These are phyloP conservation scores for Agrochola litura DNA, from an alignment of 2,888 invertebrate species.

Conservation along the genomic window DNA sequence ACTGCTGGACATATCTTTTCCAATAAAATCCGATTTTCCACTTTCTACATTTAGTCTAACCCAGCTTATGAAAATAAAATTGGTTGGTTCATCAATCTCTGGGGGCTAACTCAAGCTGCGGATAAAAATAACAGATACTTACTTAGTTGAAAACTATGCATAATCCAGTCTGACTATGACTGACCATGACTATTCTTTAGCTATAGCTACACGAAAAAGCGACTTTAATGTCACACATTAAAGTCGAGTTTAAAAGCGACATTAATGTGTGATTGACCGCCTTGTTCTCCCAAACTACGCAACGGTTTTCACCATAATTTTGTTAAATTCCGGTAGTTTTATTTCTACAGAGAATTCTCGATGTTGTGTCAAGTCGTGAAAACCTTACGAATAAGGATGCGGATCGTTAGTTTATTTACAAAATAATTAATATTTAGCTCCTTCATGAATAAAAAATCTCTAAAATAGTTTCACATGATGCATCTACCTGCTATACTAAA, in stretches of 20 bases:
- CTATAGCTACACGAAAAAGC: too few relatives aligned
- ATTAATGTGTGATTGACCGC: too few relatives aligned
- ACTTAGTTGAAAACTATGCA: background rate
- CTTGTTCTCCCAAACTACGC: background rate
- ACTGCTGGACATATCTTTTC: background rate
- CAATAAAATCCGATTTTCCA: background rate
- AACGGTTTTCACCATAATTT: background rate
- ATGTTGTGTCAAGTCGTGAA: background rate
- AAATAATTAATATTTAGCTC: background rate
- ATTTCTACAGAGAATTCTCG: background rate
- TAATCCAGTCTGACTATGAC: too few relatives aligned
- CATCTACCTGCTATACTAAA: constrained; percentile 33
- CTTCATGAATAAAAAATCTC: background rate
- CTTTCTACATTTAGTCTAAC: background rate
- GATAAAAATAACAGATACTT: background rate
- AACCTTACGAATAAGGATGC: background rate
- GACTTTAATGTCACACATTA: too few relatives aligned
- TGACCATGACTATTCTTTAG: too few relatives aligned
- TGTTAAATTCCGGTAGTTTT: background rate
- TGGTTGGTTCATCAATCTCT: background rate
- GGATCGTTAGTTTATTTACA: background rate
- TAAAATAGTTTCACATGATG: constrained; percentile 33
- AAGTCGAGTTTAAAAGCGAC: too few relatives aligned
- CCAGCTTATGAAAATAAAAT: background rate
- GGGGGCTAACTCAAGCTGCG: background rate